These are phyloP conservation scores for Montipora cactus DNA, from an alignment of 64 coral and sea anemone species.

Conservation along the genomic window DNA sequence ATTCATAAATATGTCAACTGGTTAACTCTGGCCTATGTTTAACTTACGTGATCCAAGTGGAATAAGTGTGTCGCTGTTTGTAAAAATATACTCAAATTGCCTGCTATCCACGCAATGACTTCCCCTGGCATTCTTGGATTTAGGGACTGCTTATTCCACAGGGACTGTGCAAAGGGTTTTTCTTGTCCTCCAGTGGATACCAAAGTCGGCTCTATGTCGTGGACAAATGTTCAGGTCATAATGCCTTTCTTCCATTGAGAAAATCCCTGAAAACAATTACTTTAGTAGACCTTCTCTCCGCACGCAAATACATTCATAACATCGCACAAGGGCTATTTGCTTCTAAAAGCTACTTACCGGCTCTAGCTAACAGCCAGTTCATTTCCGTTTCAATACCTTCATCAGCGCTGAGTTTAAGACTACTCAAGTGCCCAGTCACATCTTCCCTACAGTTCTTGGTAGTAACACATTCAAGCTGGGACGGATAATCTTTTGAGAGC, in stretches of 20 bases:
- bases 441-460: constrained; percentile 65
- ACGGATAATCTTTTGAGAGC: constrained; percentile 14
- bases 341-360: not conserved
- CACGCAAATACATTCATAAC: too few species aligned
- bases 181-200: constrained; percentile 24
- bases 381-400: constrained; percentile 54
- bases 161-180: constrained; percentile 31
- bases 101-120: not conserved
- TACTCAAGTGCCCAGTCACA: constrained; percentile 37
- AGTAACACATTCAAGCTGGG: constrained; percentile 26
- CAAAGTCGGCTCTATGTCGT: constrained; percentile 35
- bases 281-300: not conserved
- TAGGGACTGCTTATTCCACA: not conserved
- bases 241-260: constrained; percentile 49
- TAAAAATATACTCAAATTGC: not conserved
- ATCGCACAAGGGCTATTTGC: not conserved
- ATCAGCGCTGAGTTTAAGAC: constrained; percentile 34
- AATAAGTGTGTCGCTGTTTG: constrained; percentile 43
- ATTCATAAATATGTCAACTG: too few species aligned
- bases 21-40: too few species aligned
- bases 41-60: not conserved
- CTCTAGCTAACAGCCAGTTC: constrained; percentile 57
- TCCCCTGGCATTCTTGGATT: constrained; percentile 10
- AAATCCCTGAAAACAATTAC: constrained; percentile 10
- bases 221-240: constrained; percentile 26